Evolutionary conservation across 1,140 invertebrate genomes (phyloP), one percentile per base, ranked within the genome.

Genomic region (Magallana gigas): DNA sequence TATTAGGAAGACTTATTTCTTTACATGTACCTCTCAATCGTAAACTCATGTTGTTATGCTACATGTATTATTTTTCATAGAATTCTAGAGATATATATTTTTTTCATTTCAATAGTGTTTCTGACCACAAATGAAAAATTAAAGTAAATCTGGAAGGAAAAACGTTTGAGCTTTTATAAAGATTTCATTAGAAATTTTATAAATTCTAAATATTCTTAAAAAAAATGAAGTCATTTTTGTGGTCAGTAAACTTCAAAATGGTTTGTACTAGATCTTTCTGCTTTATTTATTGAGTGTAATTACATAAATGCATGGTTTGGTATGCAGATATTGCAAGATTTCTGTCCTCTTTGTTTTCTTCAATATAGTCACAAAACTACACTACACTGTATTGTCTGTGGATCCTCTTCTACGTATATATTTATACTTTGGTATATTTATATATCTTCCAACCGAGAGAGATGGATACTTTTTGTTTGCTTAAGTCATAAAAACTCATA

Each of bases 261-360:
- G 16, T 36, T 29, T 56, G 48, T 83, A 16, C 57, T 83, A 57
- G 57, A 83, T 83, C n/a, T 57, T 83, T 81, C 11, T 56, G 48
- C 48, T 36, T 56, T 64, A 12, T 36, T 23, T 11, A 76, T 29
- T 76, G 68, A 76, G 23, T 23, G 5, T 48, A 48, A 76, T 76
- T 18, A 48, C 36, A 48, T 48, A 29, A 76, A 29, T 76, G 68
- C 68, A 76, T 76, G 68, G 68, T 76, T 76, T 76, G 68, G 36
- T 76, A 76, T 76, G 68, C 68, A 76, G 68, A 29, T 76, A 29
- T 76, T 29, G 68, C 68, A 76, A 76, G 68, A 23, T 8, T 29
- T 76, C 23, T 76, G 11, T 36, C 23, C 9, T 29, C 12, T 8
- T 11, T 36, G 23, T 12, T 76, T 76, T 76, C 68, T 76, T 48